phyloP scores from a whole-genome alignment of 2,888 invertebrate genomes.

The Ethmia dodecea region DNA sequence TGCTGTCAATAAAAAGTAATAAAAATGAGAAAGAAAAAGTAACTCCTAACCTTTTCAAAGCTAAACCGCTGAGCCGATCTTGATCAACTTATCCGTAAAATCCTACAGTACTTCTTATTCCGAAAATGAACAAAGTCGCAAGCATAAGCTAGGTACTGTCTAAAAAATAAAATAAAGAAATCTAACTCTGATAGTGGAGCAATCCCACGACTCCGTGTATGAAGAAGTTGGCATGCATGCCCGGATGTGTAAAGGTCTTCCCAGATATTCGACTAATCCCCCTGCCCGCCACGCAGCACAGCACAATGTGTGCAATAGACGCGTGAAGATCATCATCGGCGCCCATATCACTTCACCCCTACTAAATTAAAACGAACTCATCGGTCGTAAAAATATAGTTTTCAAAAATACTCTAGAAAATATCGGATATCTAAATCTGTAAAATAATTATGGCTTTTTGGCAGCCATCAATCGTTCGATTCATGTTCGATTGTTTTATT shows the following conservation, averaged over 20 bases:
- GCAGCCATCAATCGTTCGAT: too few relatives aligned
- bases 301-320: conserved; percentile 49
- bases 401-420: background rate
- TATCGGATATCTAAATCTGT: too few relatives aligned
- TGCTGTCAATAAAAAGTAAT: too few relatives aligned
- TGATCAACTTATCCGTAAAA: too few relatives aligned
- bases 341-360: conserved; percentile 37
- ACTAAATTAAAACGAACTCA: background rate
- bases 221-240: conserved; percentile 61
- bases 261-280: conserved; percentile 34
- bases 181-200: conserved; percentile 49
- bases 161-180: background rate
- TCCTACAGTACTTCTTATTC: too few relatives aligned
- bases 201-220: conserved; percentile 57
- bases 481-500: too few relatives aligned
- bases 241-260: conserved; percentile 46
- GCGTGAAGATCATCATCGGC: conserved; percentile 39
- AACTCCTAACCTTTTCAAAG: too few relatives aligned
- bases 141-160: too few relatives aligned
- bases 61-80: too few relatives aligned
- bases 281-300: conserved; percentile 47
- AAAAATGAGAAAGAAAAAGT: too few relatives aligned
- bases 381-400: background rate
- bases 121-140: background rate
- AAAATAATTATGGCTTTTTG: too few relatives aligned